Evolutionary conservation across 2,888 invertebrate genomes (phyloP).

Genomic region (Colostygia pectinataria): DNA sequence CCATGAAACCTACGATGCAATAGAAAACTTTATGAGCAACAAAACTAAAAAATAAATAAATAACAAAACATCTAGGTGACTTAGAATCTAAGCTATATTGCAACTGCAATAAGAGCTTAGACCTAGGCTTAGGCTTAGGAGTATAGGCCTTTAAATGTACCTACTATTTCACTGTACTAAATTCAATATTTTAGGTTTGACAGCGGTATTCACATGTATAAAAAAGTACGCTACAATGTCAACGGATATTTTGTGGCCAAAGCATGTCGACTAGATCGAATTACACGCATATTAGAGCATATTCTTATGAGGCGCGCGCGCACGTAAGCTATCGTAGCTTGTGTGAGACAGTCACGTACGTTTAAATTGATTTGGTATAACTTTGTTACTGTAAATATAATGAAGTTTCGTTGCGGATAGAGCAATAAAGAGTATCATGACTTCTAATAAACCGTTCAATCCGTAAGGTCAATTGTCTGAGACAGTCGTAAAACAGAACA

Average conservation of each 20-base stretch:
- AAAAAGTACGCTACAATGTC: neutral
- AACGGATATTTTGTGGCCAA: constrained; percentile 31
- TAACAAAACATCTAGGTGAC: too few species aligned
- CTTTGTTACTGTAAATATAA: constrained; percentile 40
- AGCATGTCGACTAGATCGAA: constrained; percentile 50
- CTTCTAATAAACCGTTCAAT: constrained; percentile 13
- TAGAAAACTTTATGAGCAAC: too few species aligned
- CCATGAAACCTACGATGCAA: neutral
- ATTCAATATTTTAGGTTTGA: too few species aligned
- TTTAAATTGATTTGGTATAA: constrained; percentile 42
- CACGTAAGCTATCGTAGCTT: constrained; percentile 22
- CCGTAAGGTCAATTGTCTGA: too few species aligned
- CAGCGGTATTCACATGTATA: too few species aligned
- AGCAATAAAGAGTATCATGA: constrained; percentile 26
- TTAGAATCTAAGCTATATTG: too few species aligned
- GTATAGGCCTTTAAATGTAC: too few species aligned
- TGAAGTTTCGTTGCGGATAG: constrained; percentile 33
- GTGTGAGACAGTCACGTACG: constrained; percentile 42
- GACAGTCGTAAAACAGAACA: too few species aligned
- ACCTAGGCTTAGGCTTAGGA: too few species aligned
- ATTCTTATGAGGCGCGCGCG: constrained; percentile 48
- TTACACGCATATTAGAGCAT: constrained; percentile 64
- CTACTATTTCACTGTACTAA: too few species aligned
- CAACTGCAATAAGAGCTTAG: too few species aligned
- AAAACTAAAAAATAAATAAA: too few species aligned